Conservation (phyloP, 2,113 vertebrate species). For the Pachyramphus minor region DNA sequence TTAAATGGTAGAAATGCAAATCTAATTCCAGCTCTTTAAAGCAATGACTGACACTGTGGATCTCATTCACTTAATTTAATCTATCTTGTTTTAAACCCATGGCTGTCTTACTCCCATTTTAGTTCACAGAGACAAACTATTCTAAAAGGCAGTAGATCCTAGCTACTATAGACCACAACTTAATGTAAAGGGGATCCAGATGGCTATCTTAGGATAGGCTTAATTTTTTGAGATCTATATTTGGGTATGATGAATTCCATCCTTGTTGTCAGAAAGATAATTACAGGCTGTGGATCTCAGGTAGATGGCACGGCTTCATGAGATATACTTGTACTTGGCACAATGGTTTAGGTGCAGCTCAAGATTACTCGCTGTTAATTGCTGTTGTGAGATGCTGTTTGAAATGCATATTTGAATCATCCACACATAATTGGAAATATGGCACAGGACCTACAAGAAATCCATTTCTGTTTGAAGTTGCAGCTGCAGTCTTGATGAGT, state of each 20-base stretch:
- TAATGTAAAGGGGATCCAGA: neutral
- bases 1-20: neutral
- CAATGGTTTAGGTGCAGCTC: neutral
- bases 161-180: accelerated
- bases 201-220: neutral
- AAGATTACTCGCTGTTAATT: neutral
- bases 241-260: neutral
- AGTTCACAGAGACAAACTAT: neutral
- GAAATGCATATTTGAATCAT: neutral
- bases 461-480: neutral
- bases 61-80: neutral
- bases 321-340: neutral
- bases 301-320: neutral
- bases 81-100: neutral
- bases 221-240: neutral
- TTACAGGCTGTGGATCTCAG: neutral
- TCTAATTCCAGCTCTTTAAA: neutral
- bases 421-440: neutral
- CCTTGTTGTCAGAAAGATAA: neutral
- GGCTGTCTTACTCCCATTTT: neutral
- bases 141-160: neutral
- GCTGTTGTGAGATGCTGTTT: neutral
- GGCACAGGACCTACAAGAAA: neutral
- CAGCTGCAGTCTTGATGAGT: conserved; percentile 1
- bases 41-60: neutral